A percentile compares a stretch with the other conserved stretches of the same genome.
phyloP scores from a whole-genome alignment of 1,140 invertebrate species.

The Rhynchophorus ferrugineus region DNA sequence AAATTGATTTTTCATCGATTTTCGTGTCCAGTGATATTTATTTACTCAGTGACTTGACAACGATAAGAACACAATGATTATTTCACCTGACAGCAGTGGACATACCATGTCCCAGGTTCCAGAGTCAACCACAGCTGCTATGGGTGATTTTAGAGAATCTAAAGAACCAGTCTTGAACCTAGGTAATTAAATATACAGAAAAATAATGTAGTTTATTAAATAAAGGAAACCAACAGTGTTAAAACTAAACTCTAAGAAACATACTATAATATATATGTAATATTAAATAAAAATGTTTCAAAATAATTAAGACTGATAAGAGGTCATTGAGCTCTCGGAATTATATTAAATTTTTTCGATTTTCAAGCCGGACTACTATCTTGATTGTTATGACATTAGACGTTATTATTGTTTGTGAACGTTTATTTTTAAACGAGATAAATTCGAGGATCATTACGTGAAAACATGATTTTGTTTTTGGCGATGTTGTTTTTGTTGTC shows the following conservation, averaged over 20 bases:
- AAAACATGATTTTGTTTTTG: not conserved
- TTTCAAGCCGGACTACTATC: too few species aligned
- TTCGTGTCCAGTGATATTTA: constrained; percentile 6
- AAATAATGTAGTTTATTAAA: not conserved
- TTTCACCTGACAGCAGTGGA: constrained; percentile 37
- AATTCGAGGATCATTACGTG: not conserved
- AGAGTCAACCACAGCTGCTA: constrained; percentile 28
- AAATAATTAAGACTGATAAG: not conserved
- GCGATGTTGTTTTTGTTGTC: too few species aligned
- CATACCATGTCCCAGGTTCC: constrained; percentile 30
- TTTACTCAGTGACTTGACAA: constrained; percentile 1
- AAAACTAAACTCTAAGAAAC: too few species aligned
- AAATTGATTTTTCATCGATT: not conserved
- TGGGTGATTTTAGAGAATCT: constrained; percentile 23
- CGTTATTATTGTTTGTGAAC: not conserved
- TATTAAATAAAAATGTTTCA: too few species aligned
- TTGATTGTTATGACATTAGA: not conserved
- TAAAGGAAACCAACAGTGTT: constrained; percentile 5
- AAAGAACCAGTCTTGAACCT: constrained; percentile 39
- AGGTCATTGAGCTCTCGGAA: not conserved
- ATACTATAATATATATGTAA: too few species aligned
- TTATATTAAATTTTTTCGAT: too few species aligned
- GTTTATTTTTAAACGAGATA: not conserved
- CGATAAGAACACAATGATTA: constrained; percentile 35
- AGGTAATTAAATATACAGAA: constrained; percentile 26